Base-by-base conservation (phyloP, 2,888 invertebrate genomes). In the Artemia sp. region DNA sequence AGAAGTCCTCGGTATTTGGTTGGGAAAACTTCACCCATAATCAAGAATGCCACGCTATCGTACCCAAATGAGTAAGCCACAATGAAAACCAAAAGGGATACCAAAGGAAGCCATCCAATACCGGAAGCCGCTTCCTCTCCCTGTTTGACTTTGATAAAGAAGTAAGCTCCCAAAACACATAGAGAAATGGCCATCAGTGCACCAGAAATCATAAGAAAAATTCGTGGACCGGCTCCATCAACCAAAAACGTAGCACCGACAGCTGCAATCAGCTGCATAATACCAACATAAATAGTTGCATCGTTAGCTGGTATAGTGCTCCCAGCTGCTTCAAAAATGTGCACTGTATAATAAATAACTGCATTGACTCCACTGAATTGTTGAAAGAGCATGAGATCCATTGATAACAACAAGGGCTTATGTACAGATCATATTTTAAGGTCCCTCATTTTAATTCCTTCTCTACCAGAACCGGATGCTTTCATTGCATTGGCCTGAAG, bases 361-460 rank as follows among this genome's bases (percentile, higher is more conserved):
- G 89, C 88, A 75, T 91, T 91, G 69, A 90, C 85, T 58, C 90
- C 90, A 72, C 87, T 85, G 70, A 92, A 80, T 77, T 93, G 93
- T 77, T 94, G 94, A 80, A 92, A 89, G 75, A 91, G 80, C 92
- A 93, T 92, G 9, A 93, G 81, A 5, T 86, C 85, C 1, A 78
- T 71, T 1, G 76, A 74, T 9, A 80, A 74, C 10, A 75, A 70
- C 12, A 79, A 72, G 0, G 79, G 80, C 67, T 70, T 70, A 8
- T 70, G 66, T 52, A 70, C 69, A 8, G 72, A 70, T 51, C 69
- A 67, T 52, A 66, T 70, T n/a, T 73, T 70, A 38, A 74, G 71
- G 10, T 70, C 72, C 24, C 53, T 66, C 2, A 69, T 69, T 8
- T 67, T 24, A 67, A 71, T 71, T 38, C 67, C 64, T 51, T 71